Percentiles rank a stretch among this genome's conserved stretches.
These are phyloP conservation scores for Cephus pygmeus DNA, from an alignment of 2,888 invertebrate genomes.

Conservation along the genomic window DNA sequence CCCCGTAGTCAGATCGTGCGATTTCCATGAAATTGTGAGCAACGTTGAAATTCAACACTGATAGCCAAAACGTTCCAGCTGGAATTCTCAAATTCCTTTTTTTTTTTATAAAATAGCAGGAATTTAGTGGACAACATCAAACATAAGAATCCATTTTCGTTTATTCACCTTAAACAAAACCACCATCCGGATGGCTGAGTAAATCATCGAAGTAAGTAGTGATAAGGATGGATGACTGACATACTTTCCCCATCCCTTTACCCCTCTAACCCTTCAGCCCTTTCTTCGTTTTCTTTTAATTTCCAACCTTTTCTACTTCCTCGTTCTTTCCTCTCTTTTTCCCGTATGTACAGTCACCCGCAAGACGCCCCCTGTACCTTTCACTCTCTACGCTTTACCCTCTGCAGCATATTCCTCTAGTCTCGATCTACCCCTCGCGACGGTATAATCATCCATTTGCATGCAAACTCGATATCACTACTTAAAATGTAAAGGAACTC, in stretches of 20 bases:
- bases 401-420: constrained; percentile 19
- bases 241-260: constrained; percentile 14
- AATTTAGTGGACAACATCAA: too few relatives aligned
- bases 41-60: constrained; percentile 25
- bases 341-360: constrained; percentile 10
- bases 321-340: constrained; percentile 18
- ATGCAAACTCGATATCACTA: constrained; percentile 70
- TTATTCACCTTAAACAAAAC: too few relatives aligned
- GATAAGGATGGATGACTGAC: not conserved
- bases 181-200: too few relatives aligned
- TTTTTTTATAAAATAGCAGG: too few relatives aligned
- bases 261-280: constrained; percentile 9
- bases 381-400: constrained; percentile 6
- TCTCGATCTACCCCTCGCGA: constrained; percentile 18
- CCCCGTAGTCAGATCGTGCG: too few relatives aligned
- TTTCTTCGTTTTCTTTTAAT: constrained; percentile 20
- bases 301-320: constrained; percentile 21
- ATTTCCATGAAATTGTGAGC: constrained; percentile 37
- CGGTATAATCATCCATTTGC: constrained; percentile 70
- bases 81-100: too few relatives aligned
- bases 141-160: too few relatives aligned
- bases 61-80: not conserved
- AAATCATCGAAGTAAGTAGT: too few relatives aligned
- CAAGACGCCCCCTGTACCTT: constrained; percentile 15
- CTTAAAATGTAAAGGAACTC: constrained; percentile 67